Evolutionary conservation across 2,888 invertebrate species (phyloP).

Genomic region (Shargacucullia verbasci): DNA sequence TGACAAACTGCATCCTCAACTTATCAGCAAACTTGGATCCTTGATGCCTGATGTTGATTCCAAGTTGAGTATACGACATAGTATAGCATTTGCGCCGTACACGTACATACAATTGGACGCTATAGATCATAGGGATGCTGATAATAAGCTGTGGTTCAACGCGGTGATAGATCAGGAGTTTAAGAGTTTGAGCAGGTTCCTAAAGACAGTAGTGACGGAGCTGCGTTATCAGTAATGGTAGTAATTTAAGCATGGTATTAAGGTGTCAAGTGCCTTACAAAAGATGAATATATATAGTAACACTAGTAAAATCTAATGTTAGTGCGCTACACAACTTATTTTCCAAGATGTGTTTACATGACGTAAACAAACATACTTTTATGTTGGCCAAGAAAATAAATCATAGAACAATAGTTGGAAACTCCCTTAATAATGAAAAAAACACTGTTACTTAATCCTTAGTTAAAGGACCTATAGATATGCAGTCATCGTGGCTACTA

Average conservation of each 20-base stretch:
- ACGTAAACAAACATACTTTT: no score
- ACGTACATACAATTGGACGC: constrained; percentile 67
- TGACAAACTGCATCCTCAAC: constrained; percentile 69
- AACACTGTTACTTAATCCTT: no score
- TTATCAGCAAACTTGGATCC: constrained; percentile 69
- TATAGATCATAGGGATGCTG: constrained; percentile 60
- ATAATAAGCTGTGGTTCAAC: constrained; percentile 72
- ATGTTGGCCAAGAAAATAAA: no score
- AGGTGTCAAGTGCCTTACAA: no score
- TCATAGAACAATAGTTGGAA: no score
- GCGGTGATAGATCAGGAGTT: constrained; percentile 69
- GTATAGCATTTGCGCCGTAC: constrained; percentile 78
- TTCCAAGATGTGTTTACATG: no score
- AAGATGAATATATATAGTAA: no score
- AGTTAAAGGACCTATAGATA: no score
- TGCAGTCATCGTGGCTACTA: no score
- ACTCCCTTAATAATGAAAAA: no score
- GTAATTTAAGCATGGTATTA: constrained; percentile 10
- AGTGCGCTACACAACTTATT: no score
- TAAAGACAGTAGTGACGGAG: constrained; percentile 68
- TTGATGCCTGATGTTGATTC: constrained; percentile 72
- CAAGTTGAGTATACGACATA: constrained; percentile 75
- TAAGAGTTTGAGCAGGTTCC: constrained; percentile 65
- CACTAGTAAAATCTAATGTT: no score
- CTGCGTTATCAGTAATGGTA: constrained; percentile 50